Base-by-base conservation (phyloP, 2,888 invertebrate genomes). In the Macaria notata region DNA sequence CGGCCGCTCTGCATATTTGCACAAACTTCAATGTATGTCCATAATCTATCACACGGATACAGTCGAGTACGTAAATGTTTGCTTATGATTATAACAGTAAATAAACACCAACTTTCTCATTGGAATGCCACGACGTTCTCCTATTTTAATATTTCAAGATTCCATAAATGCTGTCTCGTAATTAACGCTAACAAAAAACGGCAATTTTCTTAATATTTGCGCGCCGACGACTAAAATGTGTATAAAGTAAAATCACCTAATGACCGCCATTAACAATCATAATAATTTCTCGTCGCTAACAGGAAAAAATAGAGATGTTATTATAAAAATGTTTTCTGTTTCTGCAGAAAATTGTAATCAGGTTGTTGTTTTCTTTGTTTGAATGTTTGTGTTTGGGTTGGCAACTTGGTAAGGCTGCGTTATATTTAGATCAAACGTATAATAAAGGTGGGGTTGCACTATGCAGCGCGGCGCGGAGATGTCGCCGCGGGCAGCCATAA, bases 401-500 rank as follows among this genome's bases (percentile, higher is more conserved):
- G 59, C 59, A 68, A 58, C n/a, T 63, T 50, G 52, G 57, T 58
- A 68, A 65, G 65, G 63, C 61, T 57, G 54, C 64, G 63, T 66
- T 65, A 71, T 70, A 71, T 70, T 70, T 69, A 70, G 68, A 73
- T 70, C 57, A 71, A 68, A 66, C 57, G 64, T 66, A 68, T 69
- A 65, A 65, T 68, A 63, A 63, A 65, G 64, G 63, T 61, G 67
- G 62, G 66, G 57, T 66, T 66, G 71, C 70, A 74, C 76, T 75
- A 66, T 51, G 70, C 72, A 65, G 71, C 76, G 72, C 73, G 76
- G 73, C 74, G 69, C 73, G 66, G 19, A 19, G 19, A 76, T 79
- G 83, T 81, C 79, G 75, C 72, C 65, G 59, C 68, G 73, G 71
- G 65, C 69, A 70, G 66, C 60, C 66, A 75, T 83, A 83, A 85